Percentiles rank a stretch among this genome's conserved stretches.
Conservation (phyloP, 2,113 vertebrate genomes). For the Mungos mungo region DNA sequence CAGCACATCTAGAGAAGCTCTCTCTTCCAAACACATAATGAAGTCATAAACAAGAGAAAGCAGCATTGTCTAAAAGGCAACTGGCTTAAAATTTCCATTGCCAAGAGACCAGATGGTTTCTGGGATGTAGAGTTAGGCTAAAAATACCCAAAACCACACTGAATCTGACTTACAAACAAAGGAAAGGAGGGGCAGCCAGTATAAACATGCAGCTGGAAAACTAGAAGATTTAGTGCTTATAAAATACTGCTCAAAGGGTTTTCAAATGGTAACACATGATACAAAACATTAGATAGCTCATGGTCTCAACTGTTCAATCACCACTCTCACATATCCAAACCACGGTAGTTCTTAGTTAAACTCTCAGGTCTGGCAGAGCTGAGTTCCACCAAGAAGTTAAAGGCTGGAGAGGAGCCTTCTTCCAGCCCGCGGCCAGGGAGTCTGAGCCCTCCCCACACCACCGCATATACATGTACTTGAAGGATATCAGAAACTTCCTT, state of each 20-base stretch:
- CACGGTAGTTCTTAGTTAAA: not conserved
- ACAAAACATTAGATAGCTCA: not conserved
- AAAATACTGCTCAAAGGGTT: constrained; percentile 32
- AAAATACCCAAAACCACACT: constrained; percentile 54
- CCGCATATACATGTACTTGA: not conserved
- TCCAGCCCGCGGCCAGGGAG: too few relatives aligned
- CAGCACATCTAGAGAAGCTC: not conserved
- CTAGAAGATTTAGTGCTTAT: constrained; percentile 13
- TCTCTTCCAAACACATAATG: constrained; percentile 33
- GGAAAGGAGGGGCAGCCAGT: constrained; percentile 35
- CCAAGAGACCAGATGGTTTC: constrained; percentile 65
- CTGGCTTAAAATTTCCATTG: constrained; percentile 58
- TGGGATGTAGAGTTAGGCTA: constrained; percentile 51
- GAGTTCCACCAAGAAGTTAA: not conserved
- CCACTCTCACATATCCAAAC: not conserved
- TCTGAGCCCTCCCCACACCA: not conserved
- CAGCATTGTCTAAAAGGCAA: constrained; percentile 49
- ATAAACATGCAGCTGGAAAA: constrained; percentile 54
- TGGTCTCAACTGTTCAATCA: not conserved
- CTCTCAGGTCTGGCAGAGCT: not conserved
- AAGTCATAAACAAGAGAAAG: constrained; percentile 54
- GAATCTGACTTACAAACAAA: constrained; percentile 55
- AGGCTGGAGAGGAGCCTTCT: not conserved
- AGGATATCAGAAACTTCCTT: not conserved
- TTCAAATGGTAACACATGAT: constrained; percentile 8